Base-by-base conservation (phyloP, 2,888 invertebrate species). In the Pollenia angustigena region DNA sequence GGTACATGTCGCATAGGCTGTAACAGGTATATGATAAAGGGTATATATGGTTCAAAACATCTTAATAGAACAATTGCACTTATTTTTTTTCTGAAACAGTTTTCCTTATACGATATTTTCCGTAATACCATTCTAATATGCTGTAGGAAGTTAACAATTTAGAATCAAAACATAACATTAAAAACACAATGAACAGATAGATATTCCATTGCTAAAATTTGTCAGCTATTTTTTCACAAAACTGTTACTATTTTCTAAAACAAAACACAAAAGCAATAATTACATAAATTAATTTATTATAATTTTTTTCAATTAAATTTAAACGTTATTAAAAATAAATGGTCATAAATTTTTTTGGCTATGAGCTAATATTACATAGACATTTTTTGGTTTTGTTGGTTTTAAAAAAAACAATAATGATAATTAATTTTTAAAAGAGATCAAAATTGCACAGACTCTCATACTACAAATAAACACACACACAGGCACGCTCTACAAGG, bases 391-490 rank as follows among this genome's bases (percentile, higher is more conserved):
- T 78, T 48, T 69, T 50, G 42, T 74, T 48, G 14, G 32, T 68
- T 81, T 58, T 23, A 58, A 32, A 32, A 32, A 32, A 32, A 66
- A 76, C 56, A 71, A 78, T 83, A 83, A 83, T 54, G 48, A 64
- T 78, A 83, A 83, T 83, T 83, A 83, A 83, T 71, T 83, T 81
- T 71, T 83, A 52, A 69, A 69, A 18, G 48, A 71, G 54, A 83
- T 83, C 69, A 48, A 62, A 50, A 69, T 14, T 32, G 44, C 32
- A 50, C 11, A 52, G 14, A 6, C 14, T 40, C 10, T 4, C 32
- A n/a, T 14, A 4, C 8, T 48, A 18, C 23, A 50, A 12, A 44
- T 23, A 14, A 75, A 52, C 23, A 16, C n/a, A 16, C n/a, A 52
- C 32, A 50, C 11, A 52, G 14, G 6, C 14, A 60, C 32, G 14